phyloP scores from a whole-genome alignment of 2,888 invertebrate species.

The Heliothis peltigera region DNA sequence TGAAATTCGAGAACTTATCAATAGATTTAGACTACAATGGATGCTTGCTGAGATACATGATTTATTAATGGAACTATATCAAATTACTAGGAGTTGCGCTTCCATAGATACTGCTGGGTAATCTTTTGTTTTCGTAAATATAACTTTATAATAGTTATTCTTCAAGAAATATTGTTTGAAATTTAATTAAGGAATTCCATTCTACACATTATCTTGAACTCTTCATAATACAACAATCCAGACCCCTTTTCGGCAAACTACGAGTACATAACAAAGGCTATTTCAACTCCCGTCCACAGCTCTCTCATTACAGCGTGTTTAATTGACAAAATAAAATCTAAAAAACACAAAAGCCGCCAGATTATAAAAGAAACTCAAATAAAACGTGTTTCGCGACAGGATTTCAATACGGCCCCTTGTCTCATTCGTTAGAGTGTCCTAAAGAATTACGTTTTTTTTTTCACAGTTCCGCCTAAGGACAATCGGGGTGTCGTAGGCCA shows the following conservation, averaged over 20 bases:
- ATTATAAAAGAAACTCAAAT: slow-evolving; percentile 37
- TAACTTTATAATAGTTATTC: not conserved
- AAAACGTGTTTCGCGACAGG: slow-evolving; percentile 44
- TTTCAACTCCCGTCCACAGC: slow-evolving; percentile 10
- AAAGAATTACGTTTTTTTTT: slow-evolving; percentile 65
- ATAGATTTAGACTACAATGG: slow-evolving; percentile 11
- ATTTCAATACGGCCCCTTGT: slow-evolving; percentile 63
- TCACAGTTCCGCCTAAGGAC: slow-evolving; percentile 71
- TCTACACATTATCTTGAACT: not conserved
- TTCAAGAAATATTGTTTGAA: not conserved
- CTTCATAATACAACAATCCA: not conserved
- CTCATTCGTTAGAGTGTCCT: slow-evolving; percentile 73
- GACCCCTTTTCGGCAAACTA: slow-evolving; percentile 4
- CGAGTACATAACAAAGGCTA: slow-evolving; percentile 31
- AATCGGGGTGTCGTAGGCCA: slow-evolving; percentile 65
- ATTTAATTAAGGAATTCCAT: not conserved
- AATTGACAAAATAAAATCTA: slow-evolving; percentile 55
- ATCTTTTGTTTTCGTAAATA: not conserved
- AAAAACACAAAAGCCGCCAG: slow-evolving; percentile 35
- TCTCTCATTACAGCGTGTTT: slow-evolving; percentile 35
- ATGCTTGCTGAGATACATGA: not conserved
- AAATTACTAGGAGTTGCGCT: not conserved
- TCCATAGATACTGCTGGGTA: not conserved
- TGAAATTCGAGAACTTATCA: slow-evolving; percentile 8
- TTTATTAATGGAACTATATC: slow-evolving; percentile 1